A percentile compares a stretch with the other conserved stretches of the same genome.
Evolutionary conservation across 2,797 vertebrate genomes (phyloP).

Genomic region (Pagetopsis macropterus): DNA sequence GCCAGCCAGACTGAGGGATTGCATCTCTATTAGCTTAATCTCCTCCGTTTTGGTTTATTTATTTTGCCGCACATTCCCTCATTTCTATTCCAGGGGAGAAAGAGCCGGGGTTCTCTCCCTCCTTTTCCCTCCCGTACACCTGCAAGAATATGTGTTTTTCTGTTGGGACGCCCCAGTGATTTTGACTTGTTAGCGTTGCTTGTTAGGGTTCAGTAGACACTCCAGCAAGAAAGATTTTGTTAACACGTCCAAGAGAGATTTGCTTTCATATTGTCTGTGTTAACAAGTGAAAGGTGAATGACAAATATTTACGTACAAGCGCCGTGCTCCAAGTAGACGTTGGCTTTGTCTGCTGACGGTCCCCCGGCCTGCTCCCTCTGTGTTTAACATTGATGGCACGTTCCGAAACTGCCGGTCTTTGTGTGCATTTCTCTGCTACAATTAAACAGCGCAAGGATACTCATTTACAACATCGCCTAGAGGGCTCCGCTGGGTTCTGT

Average conservation of each 20-base stretch:
- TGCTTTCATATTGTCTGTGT: constrained; percentile 61
- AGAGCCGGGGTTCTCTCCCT: constrained; percentile 44
- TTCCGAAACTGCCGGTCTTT: constrained; percentile 20
- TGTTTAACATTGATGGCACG: constrained; percentile 32
- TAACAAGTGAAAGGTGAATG: constrained; percentile 64
- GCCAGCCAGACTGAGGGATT: constrained; percentile 82
- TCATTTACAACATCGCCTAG: constrained; percentile 35
- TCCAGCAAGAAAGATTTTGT: constrained; percentile 59
- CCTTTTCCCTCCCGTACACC: constrained; percentile 53
- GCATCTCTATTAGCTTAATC: constrained; percentile 87
- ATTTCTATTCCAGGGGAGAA: constrained; percentile 74
- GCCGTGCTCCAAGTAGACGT: constrained; percentile 12
- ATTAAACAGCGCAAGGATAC: constrained; percentile 6
- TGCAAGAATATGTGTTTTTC: constrained; percentile 69
- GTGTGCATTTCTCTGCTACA: constrained; percentile 31
- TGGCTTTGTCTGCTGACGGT: constrained; percentile 25
- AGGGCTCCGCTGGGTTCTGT: constrained; percentile 18
- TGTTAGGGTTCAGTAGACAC: constrained; percentile 63
- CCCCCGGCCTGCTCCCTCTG: constrained; percentile 6
- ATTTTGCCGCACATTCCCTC: constrained; percentile 77
- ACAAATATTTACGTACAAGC: constrained; percentile 39
- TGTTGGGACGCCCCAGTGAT: constrained; percentile 61
- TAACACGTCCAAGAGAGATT: constrained; percentile 58
- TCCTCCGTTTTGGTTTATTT: constrained; percentile 84
- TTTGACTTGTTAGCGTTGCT: constrained; percentile 71